These are phyloP conservation scores for Limnephilus lunatus DNA, from an alignment of 2,888 invertebrate genomes.

Conservation along the genomic window DNA sequence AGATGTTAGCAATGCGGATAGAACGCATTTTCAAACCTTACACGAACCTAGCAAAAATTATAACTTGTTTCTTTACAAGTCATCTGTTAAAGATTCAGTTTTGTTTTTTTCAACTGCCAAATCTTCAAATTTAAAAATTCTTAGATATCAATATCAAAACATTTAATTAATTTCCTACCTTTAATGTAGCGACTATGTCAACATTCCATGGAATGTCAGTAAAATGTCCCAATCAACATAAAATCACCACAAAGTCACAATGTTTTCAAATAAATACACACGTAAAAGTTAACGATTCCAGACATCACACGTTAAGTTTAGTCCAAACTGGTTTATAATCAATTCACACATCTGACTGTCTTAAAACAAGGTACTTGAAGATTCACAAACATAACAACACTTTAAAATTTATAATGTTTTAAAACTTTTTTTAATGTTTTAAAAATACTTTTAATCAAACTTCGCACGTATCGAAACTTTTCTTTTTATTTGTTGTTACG, in stretches of 20 bases:
- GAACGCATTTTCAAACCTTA: background rate
- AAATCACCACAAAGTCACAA: background rate
- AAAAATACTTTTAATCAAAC: background rate
- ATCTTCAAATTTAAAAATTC: background rate
- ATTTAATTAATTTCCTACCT: background rate
- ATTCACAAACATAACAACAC: background rate
- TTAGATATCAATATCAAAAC: background rate
- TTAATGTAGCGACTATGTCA: background rate
- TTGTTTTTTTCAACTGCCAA: background rate
- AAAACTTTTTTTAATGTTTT: background rate
- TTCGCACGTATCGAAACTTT: background rate
- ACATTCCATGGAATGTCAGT: background rate
- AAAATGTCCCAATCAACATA: background rate
- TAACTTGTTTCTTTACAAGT: background rate
- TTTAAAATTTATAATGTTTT: background rate
- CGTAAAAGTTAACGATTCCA: background rate
- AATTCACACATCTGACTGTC: background rate
- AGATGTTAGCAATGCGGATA: background rate
- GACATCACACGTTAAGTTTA: background rate
- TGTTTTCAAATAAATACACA: background rate
- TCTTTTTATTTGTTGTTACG: slow-evolving; percentile 3
- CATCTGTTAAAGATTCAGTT: background rate
- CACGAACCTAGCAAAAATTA: background rate
- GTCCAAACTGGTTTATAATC: background rate
- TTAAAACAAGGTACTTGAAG: background rate